Evolutionary conservation across 2,888 invertebrate species (phyloP).

Genomic region (Bhutanitis thaidina): DNA sequence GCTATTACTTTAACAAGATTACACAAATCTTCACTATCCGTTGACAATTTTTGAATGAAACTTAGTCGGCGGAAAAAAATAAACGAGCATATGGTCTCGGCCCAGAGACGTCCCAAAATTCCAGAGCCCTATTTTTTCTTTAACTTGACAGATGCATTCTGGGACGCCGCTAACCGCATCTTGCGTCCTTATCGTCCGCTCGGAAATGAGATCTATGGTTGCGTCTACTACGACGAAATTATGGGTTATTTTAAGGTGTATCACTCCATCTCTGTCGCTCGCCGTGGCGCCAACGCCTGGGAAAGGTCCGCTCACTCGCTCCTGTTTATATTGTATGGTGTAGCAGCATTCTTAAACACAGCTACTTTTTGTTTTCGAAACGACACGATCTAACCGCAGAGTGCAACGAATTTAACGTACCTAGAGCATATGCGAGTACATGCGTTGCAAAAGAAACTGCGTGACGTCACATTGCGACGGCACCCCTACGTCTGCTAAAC

Average conservation of each 20-base stretch:
- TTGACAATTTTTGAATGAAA: constrained; percentile 77
- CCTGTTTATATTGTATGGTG: constrained; percentile 62
- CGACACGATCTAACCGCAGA: constrained; percentile 23
- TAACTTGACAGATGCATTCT: constrained; percentile 77
- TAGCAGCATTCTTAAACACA: constrained; percentile 61
- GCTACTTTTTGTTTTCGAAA: constrained; percentile 53
- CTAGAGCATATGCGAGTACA: background rate
- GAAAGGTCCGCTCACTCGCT: constrained; percentile 55
- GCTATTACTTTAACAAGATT: constrained; percentile 72
- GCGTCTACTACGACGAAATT: constrained; percentile 61
- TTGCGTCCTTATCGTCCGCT: constrained; percentile 70
- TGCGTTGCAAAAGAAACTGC: constrained; percentile 50
- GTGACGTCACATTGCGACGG: constrained; percentile 64
- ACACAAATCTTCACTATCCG: constrained; percentile 72
- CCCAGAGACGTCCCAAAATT: constrained; percentile 74
- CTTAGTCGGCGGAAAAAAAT: constrained; percentile 62
- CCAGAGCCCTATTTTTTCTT: constrained; percentile 70
- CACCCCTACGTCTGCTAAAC: constrained; percentile 79
- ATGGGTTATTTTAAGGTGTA: constrained; percentile 72
- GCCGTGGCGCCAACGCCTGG: constrained; percentile 62
- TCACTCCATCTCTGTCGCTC: constrained; percentile 67
- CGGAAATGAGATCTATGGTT: constrained; percentile 62
- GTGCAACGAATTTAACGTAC: background rate
- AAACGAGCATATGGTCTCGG: constrained; percentile 67
- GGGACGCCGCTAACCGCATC: constrained; percentile 74